Conservation (phyloP, 1,140 invertebrate genomes). For the Drosophila novamexicana region DNA sequence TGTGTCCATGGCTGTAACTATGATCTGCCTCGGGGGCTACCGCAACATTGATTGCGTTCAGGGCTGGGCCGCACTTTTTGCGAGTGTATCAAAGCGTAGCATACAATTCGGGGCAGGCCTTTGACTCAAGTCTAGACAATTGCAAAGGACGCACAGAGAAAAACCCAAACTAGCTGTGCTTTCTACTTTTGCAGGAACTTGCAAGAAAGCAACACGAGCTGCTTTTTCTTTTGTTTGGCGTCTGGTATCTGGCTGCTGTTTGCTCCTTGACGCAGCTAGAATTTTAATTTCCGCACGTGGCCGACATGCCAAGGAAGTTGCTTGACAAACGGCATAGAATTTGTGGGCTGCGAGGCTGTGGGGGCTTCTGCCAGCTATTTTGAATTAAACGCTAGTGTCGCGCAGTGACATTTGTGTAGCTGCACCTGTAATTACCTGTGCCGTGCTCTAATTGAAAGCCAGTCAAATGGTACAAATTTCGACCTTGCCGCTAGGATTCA, state of each 20-base stretch:
- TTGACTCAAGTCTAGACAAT: conserved; percentile 75
- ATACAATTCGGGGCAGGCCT: conserved; percentile 59
- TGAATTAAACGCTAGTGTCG: neutral
- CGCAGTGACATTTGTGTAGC: neutral
- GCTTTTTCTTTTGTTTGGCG: conserved; percentile 37
- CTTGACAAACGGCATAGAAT: conserved; percentile 2
- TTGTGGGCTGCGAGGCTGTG: neutral
- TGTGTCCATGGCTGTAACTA: neutral
- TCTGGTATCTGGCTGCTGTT: conserved; percentile 20
- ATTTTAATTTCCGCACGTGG: conserved; percentile 77
- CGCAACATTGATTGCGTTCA: conserved; percentile 49
- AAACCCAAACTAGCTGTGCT: neutral
- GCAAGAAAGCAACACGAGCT: conserved; percentile 40
- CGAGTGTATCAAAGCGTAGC: conserved; percentile 40
- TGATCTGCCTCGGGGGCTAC: conserved; percentile 5
- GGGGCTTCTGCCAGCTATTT: neutral
- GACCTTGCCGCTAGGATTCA: conserved; percentile 2
- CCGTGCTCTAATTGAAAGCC: conserved; percentile 8
- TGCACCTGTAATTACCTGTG: conserved; percentile 1
- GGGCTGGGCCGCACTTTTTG: conserved; percentile 30
- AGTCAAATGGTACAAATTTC: neutral
- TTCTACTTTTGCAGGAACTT: neutral
- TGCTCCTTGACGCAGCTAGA: conserved; percentile 53
- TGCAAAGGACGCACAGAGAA: conserved; percentile 4
- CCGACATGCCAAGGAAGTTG: conserved; percentile 56